Evolutionary conservation across 1,140 invertebrate genomes (phyloP).

Genomic region (Achatina immaculata): DNA sequence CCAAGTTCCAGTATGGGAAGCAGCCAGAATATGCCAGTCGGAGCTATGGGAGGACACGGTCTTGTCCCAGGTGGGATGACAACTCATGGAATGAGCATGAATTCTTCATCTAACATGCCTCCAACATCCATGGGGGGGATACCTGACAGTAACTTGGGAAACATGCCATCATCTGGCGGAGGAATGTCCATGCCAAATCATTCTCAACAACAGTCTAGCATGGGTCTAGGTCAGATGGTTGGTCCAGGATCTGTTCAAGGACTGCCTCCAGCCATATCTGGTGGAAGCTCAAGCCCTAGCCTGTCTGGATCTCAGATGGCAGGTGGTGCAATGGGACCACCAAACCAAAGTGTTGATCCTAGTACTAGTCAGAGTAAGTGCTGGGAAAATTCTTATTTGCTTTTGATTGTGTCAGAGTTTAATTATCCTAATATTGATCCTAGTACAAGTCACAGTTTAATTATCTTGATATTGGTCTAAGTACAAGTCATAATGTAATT

Average conservation of each 20-base stretch:
- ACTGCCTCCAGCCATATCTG: slow-evolving; percentile 30
- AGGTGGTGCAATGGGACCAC: slow-evolving; percentile 43
- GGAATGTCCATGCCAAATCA: slow-evolving; percentile 33
- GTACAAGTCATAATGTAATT: too few species aligned
- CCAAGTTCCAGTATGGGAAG: slow-evolving; percentile 8
- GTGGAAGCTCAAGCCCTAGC: slow-evolving; percentile 23
- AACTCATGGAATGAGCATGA: slow-evolving; percentile 31
- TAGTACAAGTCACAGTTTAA: too few species aligned
- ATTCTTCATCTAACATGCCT: slow-evolving; percentile 6
- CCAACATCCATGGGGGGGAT: slow-evolving; percentile 30
- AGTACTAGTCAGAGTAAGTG: slow-evolving; percentile 46
- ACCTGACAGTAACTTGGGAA: slow-evolving; percentile 35
- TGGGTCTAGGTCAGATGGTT: slow-evolving; percentile 40
- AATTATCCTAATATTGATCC: too few species aligned
- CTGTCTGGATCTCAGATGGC: slow-evolving; percentile 40
- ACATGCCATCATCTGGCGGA: slow-evolving; percentile 36
- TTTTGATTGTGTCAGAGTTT: background rate
- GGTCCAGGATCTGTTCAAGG: slow-evolving; percentile 34
- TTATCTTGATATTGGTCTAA: too few species aligned
- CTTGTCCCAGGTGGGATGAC: slow-evolving; percentile 18
- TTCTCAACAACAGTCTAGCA: slow-evolving; percentile 14
- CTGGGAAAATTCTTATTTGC: background rate
- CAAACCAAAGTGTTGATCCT: slow-evolving; percentile 47
- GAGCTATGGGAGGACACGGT: slow-evolving; percentile 14
- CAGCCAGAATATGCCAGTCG: slow-evolving; percentile 19